These are phyloP conservation scores for Ifrita kowaldi DNA, from an alignment of 2,113 vertebrate genomes.

Conservation along the genomic window DNA sequence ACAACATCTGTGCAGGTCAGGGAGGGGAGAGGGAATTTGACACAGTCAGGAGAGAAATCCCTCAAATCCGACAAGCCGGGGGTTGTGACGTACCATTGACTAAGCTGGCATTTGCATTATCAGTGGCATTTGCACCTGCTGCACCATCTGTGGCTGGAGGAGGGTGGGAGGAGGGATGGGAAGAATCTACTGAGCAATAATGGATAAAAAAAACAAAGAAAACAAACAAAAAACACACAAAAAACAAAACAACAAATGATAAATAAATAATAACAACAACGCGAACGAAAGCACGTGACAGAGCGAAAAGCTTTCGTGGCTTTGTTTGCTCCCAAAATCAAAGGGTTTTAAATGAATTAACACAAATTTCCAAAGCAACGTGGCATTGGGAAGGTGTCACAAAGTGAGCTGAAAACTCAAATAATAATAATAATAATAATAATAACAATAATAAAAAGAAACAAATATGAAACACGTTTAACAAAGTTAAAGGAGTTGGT, in stretches of 20 bases:
- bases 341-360: conserved; percentile 13
- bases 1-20: conserved; percentile 53
- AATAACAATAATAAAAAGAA: neutral
- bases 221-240: conserved; percentile 14
- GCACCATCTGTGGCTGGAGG: conserved; percentile 94
- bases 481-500: neutral
- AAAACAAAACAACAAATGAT: conserved; percentile 15
- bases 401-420: neutral
- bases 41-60: conserved; percentile 64
- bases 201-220: conserved; percentile 68
- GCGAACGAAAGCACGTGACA: neutral
- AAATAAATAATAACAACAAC: conserved; percentile 26
- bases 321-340: conserved; percentile 5
- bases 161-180: conserved; percentile 92
- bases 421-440: neutral
- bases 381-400: neutral
- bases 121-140: conserved; percentile 89
- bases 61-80: conserved; percentile 71
- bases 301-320: conserved; percentile 4
- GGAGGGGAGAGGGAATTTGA: conserved; percentile 56
- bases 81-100: conserved; percentile 97
- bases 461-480: conserved; percentile 3
- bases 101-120: conserved; percentile 91
- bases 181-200: conserved; percentile 91
- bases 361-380: conserved; percentile 16